Evolutionary conservation across 2,888 invertebrate genomes (phyloP).

Genomic region (Brenthis daphne): DNA sequence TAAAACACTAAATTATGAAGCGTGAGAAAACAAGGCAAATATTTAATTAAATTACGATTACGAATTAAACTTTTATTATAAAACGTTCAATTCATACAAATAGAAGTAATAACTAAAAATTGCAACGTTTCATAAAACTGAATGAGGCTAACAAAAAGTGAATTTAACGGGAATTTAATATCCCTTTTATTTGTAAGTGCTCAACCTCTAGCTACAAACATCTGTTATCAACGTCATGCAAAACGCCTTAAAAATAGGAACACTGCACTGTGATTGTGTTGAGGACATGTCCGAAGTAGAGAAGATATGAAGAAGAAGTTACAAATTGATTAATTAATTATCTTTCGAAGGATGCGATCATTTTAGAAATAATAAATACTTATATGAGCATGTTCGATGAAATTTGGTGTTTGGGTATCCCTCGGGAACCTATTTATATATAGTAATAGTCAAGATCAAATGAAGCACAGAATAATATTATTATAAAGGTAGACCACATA

Average conservation of each 20-base stretch:
- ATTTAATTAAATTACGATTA: too few relatives aligned
- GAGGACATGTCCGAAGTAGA: constrained; percentile 6
- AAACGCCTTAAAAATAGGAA: constrained; percentile 31
- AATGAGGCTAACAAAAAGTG: constrained; percentile 14
- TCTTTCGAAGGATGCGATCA: too few relatives aligned
- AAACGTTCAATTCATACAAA: constrained; percentile 3
- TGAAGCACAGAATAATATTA: too few relatives aligned
- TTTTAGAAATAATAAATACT: too few relatives aligned
- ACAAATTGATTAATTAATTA: too few relatives aligned
- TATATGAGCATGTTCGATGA: too few relatives aligned
- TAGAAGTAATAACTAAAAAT: not conserved
- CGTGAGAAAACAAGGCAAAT: not conserved
- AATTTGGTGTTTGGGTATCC: too few relatives aligned
- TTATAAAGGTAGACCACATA: too few relatives aligned
- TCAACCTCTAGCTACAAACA: constrained; percentile 31
- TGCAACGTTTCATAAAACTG: constrained; percentile 7
- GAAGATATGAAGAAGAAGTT: not conserved
- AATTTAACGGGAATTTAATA: constrained; percentile 35
- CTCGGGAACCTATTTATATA: too few relatives aligned
- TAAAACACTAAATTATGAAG: not conserved
- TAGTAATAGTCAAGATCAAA: too few relatives aligned
- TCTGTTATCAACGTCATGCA: constrained; percentile 41
- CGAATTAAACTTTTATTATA: not conserved
- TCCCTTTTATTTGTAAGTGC: constrained; percentile 33
- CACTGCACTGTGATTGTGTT: not conserved